Evolutionary conservation across 1,140 invertebrate species (phyloP), one percentile per base, ranked within the genome.

Genomic region (Drosophila tropicalis): DNA sequence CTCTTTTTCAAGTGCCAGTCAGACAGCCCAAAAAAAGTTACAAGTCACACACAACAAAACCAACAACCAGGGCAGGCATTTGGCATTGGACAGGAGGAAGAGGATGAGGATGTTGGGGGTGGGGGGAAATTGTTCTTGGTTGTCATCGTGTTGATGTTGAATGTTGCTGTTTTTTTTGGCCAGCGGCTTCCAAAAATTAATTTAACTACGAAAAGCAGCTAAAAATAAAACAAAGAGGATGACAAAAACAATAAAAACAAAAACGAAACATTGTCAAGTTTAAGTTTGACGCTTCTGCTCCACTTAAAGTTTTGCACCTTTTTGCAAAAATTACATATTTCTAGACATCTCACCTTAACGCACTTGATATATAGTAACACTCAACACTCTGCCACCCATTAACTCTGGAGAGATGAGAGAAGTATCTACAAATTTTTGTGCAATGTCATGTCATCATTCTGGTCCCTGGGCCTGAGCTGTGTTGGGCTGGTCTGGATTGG

Each of bases 31-130:
- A 51, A 51, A 47, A 51, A 76, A 72, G 68, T 89, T 89, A 89
- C 84, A 89, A 89, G 84, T 89, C 84, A 89, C 80, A 89, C 84
- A 89, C 80, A 76, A 86, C 70, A 87, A 82, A 87, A 73, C 47
- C 60, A 44, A 34, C 29, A 29, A 29, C 29, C 29, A 36, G 60
- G 29, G 29, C 29, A 51, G 60, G 57, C 32, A 25, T 36, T 47
- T 19, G 61, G 36, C 41, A 29, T 29, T 15, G 13, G 41, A 2
- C 5, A 1, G 41, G 5, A 47, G 29, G 44, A 5, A 17, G 47
- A 17, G 62, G 58, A 2, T n/a, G 22, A 25, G 22, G 22, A 4
- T 25, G 22, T 3, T 15, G 29, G 19, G 47, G 9, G 22, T 32
- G 22, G 57, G 54, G 41, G 73, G 47, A 51, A 32, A 47, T 41